Evolutionary conservation across 1,140 invertebrate species (phyloP).

Genomic region (Adoxophyes honmai): DNA sequence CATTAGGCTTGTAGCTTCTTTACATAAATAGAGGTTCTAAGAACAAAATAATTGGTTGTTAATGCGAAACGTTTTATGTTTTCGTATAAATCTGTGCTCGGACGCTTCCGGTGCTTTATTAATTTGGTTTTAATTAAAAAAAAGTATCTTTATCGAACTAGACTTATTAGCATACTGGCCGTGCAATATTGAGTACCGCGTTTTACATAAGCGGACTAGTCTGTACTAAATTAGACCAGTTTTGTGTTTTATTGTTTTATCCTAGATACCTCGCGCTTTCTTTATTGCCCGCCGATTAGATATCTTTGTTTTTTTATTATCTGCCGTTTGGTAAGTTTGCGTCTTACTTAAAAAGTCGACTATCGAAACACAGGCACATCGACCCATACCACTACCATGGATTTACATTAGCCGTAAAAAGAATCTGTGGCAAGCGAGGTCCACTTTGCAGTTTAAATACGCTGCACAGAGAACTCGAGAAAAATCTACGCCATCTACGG

Average conservation of each 20-base stretch:
- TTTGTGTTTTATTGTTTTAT: slow-evolving; percentile 37
- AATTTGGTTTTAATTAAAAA: slow-evolving; percentile 40
- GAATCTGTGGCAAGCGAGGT: too few species aligned
- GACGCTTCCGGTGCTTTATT: slow-evolving; percentile 49
- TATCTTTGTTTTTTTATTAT: slow-evolving; percentile 21
- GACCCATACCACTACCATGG: too few species aligned
- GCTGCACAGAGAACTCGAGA: too few species aligned
- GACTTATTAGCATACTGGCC: slow-evolving; percentile 45
- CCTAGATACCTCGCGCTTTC: slow-evolving; percentile 33
- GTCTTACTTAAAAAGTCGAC: too few species aligned
- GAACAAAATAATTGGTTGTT: slow-evolving; percentile 36
- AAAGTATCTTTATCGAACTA: slow-evolving; percentile 34
- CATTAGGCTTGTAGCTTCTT: slow-evolving; percentile 11
- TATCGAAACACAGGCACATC: too few species aligned
- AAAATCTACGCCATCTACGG: too few species aligned
- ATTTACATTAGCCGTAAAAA: too few species aligned
- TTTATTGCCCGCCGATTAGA: slow-evolving; percentile 21
- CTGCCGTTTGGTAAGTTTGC: slow-evolving; percentile 14
- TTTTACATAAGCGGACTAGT: slow-evolving; percentile 40
- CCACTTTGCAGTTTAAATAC: too few species aligned
- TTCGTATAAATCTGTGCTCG: slow-evolving; percentile 43
- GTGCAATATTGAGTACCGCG: slow-evolving; percentile 40
- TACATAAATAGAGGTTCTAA: slow-evolving; percentile 23
- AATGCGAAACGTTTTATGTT: slow-evolving; percentile 44
- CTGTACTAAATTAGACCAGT: slow-evolving; percentile 11